These are phyloP conservation scores for Chaetodon auriga DNA, from an alignment of 2,113 vertebrate species.

Conservation along the genomic window DNA sequence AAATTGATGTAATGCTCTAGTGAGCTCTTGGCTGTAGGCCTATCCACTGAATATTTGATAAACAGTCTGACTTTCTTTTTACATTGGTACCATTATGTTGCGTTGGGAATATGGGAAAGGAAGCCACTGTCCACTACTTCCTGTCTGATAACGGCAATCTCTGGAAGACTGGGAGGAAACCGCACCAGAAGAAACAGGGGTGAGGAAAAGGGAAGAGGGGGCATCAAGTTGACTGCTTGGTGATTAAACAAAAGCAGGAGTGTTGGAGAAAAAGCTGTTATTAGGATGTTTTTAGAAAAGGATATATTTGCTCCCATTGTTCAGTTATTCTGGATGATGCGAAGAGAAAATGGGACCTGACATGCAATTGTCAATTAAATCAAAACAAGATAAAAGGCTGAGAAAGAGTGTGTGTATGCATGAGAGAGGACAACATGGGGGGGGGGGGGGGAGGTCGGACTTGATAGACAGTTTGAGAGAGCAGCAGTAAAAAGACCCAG, in stretches of 20 bases:
- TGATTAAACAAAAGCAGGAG: slow-evolving; percentile 8
- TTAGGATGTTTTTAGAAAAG: slow-evolving; percentile 13
- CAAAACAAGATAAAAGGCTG: slow-evolving; percentile 11
- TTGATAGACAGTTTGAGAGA: slow-evolving; percentile 44
- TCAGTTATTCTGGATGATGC: slow-evolving; percentile 22
- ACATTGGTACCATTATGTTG: slow-evolving; percentile 48
- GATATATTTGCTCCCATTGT: slow-evolving; percentile 20
- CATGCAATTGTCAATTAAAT: slow-evolving; percentile 28
- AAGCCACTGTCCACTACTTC: slow-evolving; percentile 67
- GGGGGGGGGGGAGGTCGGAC: background rate
- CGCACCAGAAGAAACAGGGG: slow-evolving; percentile 44
- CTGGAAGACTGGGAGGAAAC: slow-evolving; percentile 67
- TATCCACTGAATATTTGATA: slow-evolving; percentile 75
- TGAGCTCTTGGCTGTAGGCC: slow-evolving; percentile 50
- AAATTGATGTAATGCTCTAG: slow-evolving; percentile 55
- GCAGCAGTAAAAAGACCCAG: slow-evolving; percentile 28
- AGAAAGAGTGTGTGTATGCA: slow-evolving; percentile 4
- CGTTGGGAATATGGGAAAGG: slow-evolving; percentile 66
- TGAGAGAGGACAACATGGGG: slow-evolving; percentile 12
- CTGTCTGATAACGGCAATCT: slow-evolving; percentile 67
- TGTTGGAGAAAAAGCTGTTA: slow-evolving; percentile 12
- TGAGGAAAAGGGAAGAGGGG: slow-evolving; percentile 22
- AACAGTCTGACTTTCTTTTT: slow-evolving; percentile 63
- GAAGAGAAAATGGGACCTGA: slow-evolving; percentile 30
- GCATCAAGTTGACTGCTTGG: background rate